Evolutionary conservation across 2,113 vertebrate species (phyloP).

Genomic region (Equus quagga): DNA sequence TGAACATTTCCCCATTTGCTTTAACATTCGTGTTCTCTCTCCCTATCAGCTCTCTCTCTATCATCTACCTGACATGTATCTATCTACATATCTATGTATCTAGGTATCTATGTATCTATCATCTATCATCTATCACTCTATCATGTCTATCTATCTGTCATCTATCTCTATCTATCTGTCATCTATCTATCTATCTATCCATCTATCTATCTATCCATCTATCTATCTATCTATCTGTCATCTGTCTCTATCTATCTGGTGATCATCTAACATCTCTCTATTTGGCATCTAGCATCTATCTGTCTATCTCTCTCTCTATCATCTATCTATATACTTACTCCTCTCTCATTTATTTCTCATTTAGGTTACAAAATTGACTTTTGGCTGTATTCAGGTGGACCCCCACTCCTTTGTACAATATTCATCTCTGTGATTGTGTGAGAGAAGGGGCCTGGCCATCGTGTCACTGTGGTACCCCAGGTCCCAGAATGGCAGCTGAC

Average conservation of each 20-base stretch:
- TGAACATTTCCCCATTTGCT: not conserved
- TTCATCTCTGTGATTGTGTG: not conserved
- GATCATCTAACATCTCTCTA: not conserved
- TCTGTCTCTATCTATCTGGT: not conserved
- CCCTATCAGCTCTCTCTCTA: no score
- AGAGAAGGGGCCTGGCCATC: not conserved
- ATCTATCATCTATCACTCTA: not conserved
- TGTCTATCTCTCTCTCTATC: not conserved
- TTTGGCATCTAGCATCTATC: not conserved
- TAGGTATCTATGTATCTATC: not conserved
- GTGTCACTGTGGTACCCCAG: not conserved
- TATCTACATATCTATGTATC: not conserved
- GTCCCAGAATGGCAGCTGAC: not conserved
- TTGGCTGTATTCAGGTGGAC: not conserved
- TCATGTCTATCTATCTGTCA: not conserved
- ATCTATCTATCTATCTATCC: not conserved
- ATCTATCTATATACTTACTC: not conserved
- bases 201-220: not conserved
- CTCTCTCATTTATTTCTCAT: not conserved
- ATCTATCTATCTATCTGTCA: no score
- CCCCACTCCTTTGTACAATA: not conserved
- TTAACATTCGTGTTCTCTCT: not conserved
- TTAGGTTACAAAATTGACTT: not conserved
- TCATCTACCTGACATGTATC: not conserved
- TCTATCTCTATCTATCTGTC: not conserved